Base-by-base conservation (phyloP, 2,797 vertebrate genomes). In the Myiotriccus ornatus region DNA sequence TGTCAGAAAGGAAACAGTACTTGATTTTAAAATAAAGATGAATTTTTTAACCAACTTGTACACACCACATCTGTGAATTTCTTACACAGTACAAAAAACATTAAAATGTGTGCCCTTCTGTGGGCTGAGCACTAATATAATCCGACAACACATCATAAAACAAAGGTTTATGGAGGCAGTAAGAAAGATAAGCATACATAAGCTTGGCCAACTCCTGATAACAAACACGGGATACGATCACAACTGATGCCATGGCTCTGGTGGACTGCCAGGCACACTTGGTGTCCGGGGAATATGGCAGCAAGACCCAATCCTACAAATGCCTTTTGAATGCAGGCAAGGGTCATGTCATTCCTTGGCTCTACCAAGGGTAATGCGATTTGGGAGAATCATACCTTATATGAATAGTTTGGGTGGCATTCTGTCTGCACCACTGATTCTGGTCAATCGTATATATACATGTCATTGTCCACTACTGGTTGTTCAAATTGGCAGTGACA, bases 201-300 rank as follows among this genome's bases (percentile, higher is more conserved):
- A 69, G 12, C 28, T 60, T 11, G 30, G 9, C 2, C 6, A 18
- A 1, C 1, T 1, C 2, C 71, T 6, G 2, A 41, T 2, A 75
- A 17, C 14, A 78, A 41, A 23, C 17, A 56, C 20, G 41, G 39
- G 22, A 47, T 28, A n/a, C 16, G 30, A 44, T 44, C 22, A 14
- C 35, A 55, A 50, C 17, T 1, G 0, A 27, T 52, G 24, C 9
- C 16, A 0, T 32, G 23, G 9, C 6, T 78, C 35, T 4, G 0
- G 25, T 64, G 49, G 37, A 64, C 20, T 47, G 6, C 49, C 49
- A 81, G 21, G 25, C 25, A 43, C 13, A 24, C 7, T 22, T 74
- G n/a, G 15, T 25, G 15, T 69, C 73, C 4, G 0, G 4, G 65
- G 78, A 53, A 55, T 17, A 32, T 47, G 12, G 11, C 52, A 67